Conservation (phyloP, 2,797 vertebrate species). For the Tenualosa ilisha region DNA sequence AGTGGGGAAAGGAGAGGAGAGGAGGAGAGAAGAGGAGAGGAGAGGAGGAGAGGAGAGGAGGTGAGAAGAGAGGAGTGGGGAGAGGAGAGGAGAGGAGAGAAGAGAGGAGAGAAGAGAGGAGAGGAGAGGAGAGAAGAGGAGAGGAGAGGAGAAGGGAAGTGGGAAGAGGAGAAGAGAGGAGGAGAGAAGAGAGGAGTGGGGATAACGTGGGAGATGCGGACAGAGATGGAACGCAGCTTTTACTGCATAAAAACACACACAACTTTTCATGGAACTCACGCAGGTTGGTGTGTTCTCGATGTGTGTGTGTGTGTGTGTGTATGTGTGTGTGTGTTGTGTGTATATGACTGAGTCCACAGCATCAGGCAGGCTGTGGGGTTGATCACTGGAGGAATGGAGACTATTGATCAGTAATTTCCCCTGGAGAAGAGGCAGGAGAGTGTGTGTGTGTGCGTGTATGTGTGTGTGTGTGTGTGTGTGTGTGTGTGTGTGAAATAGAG, state of each 20-base stretch:
- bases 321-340: conserved; percentile 31
- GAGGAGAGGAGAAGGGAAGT: background rate
- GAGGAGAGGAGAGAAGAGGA: background rate
- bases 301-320: background rate
- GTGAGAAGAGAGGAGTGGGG: background rate
- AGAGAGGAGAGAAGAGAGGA: background rate
- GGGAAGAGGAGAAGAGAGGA: background rate
- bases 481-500: background rate
- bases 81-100: background rate
- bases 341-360: background rate
- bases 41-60: too few species aligned
- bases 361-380: background rate
- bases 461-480: too few species aligned
- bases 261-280: background rate
- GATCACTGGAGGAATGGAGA: background rate
- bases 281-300: background rate
- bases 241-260: background rate
- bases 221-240: background rate
- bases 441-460: too few species aligned
- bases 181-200: background rate
- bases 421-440: too few species aligned
- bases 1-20: too few species aligned
- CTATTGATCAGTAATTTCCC: background rate
- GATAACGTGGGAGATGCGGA: background rate
- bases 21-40: too few species aligned